Evolutionary conservation across 2,113 vertebrate genomes (phyloP), one percentile per base, ranked within the genome.

Genomic region (Chlorocebus sabaeus): DNA sequence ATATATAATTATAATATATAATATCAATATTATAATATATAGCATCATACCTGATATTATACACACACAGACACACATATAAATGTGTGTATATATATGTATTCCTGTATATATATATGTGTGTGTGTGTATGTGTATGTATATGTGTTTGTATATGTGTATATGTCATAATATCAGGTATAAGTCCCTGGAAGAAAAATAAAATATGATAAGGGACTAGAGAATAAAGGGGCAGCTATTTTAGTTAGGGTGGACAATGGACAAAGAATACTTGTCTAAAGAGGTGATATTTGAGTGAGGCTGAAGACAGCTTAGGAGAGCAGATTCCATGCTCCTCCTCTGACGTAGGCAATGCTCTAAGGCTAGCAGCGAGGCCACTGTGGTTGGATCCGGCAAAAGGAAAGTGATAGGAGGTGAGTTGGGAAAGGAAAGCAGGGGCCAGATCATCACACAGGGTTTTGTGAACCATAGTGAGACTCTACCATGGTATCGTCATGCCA

Each of bases 81-180:
- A 30, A 30, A 13, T 64, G 61, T 64, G 12, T 64, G 2, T 14
- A 30, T 64, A 61, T 61, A 64, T 64, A 5, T 64, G 5, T 64
- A 32, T 64, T 32, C 30, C 27, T 32, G 12, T 64, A 14, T 64
- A 6, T 27, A 30, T 64, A 32, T 6, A 2, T 27, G 6, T 30
- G 43, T 57, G 0, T 30, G 43, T 48, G 16, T 16, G 35, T 9
- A 6, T 48, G 20, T 57, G 11, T 25, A 0, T 61, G 30, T 25
- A 0, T 4, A 35, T 17, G 61, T 40, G 61, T 32, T 0, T 67
- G 32, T 30, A 9, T 2, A 7, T 20, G 13, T 64, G 14, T 35
- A 5, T 27, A 30, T 50, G 16, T 18, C 6, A 38, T 57, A 16
- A 43, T 50, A 45, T 7, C 13, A 73, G n/a, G 8, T 48, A 50